phyloP scores from a whole-genome alignment of 2,888 invertebrate genomes.

The Aphodius granarius region DNA sequence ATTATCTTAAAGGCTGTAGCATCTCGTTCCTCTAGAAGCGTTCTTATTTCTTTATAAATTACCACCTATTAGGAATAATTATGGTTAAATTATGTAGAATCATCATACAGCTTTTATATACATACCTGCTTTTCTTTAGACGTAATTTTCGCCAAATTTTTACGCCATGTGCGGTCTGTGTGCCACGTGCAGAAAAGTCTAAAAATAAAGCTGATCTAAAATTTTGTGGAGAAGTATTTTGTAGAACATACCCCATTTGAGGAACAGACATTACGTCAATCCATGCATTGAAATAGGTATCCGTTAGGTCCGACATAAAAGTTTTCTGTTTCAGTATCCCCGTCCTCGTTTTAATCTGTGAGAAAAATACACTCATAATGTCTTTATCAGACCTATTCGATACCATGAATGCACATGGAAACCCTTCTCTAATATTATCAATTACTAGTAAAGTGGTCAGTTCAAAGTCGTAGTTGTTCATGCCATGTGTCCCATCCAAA shows the following conservation, averaged over 20 bases:
- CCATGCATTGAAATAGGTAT: conserved; percentile 19
- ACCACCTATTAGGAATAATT: neutral
- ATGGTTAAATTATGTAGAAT: neutral
- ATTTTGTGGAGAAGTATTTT: neutral
- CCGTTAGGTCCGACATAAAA: conserved; percentile 21
- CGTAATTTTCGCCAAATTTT: neutral
- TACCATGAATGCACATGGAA: conserved; percentile 18
- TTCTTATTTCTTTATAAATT: neutral
- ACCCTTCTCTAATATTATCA: conserved; percentile 12
- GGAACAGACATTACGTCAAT: conserved; percentile 1
- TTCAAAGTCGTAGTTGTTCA: conserved; percentile 12
- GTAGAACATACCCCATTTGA: neutral
- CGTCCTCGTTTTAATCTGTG: conserved; percentile 12
- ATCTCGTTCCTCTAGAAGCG: neutral
- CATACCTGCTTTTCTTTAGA: neutral
- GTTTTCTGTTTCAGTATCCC: conserved; percentile 10
- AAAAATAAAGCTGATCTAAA: neutral
- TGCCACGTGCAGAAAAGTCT: neutral
- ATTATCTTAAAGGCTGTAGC: neutral
- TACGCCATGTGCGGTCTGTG: neutral
- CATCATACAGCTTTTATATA: neutral
- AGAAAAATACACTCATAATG: conserved; percentile 12
- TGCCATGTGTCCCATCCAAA: conserved; percentile 5
- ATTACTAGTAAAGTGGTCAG: conserved; percentile 7
- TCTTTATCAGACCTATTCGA: conserved; percentile 14